These are phyloP conservation scores for Tetrao urogallus DNA, from an alignment of 2,113 vertebrate species.

Conservation along the genomic window DNA sequence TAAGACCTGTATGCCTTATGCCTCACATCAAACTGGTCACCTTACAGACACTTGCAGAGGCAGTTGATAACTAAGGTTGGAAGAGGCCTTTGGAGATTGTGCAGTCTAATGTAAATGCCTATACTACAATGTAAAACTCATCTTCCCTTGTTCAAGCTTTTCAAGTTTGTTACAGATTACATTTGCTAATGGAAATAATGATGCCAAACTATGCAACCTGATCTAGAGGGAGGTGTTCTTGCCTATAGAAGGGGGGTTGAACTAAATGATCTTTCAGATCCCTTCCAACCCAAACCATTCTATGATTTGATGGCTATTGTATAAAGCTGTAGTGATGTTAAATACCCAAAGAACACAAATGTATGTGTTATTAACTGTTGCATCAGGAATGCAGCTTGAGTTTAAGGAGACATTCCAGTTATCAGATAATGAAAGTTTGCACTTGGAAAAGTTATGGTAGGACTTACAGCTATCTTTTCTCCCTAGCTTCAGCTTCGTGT, in stretches of 20 bases:
- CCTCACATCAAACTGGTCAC: neutral
- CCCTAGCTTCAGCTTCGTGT: neutral
- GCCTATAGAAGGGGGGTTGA: too few species aligned
- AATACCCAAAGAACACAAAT: neutral
- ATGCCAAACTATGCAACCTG: neutral
- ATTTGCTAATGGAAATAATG: neutral
- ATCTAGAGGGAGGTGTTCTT: too few species aligned
- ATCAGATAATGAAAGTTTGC: neutral
- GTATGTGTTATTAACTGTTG: fast-evolving
- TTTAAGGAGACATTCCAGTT: neutral
- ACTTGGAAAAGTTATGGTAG: neutral
- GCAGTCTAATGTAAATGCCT: neutral
- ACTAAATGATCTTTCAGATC: too few species aligned
- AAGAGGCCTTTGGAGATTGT: neutral
- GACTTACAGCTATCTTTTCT: neutral
- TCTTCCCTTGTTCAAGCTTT: neutral
- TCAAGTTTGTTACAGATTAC: neutral
- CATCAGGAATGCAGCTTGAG: neutral
- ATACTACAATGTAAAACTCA: fast-evolving
- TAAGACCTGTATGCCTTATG: neutral
- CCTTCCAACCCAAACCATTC: too few species aligned
- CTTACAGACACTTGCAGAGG: neutral
- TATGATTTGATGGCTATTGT: neutral
- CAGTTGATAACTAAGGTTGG: neutral
- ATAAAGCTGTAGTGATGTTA: neutral